Evolutionary conservation across 2,888 invertebrate species (phyloP), one percentile per base, ranked within the genome.

Genomic region (Aporophyla lueneburgensis): DNA sequence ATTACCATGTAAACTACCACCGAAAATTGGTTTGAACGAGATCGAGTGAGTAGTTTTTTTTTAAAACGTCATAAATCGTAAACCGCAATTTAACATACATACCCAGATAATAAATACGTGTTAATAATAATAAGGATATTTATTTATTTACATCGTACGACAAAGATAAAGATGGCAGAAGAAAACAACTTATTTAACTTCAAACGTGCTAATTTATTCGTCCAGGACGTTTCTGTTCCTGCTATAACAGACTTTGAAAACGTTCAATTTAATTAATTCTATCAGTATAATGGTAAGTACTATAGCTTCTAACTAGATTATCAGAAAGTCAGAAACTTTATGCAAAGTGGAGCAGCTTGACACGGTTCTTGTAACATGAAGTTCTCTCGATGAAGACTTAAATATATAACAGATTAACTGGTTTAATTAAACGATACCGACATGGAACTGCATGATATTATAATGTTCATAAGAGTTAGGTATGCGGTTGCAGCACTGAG

Each of bases 271-370:
- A 76, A 75, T 69, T 66, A 76, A 81, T 81, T 70, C 24, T 58
- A 59, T 59, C 54, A 68, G 58, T 59, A 59, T 71, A 78, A 74
- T 63, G 59, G 27, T 74, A 78, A 61, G 61, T 68, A 54, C n/a
- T 68, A 61, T 68, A 73, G 19, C 21, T 70, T 53, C 65, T 76
- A 69, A 77, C 77, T 77, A 66, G 53, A 78, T 78, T 78, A 71
- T 75, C 66, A 81, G 71, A 81, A 72, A 76, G 63, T 43, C 66
- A 66, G 65, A 76, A 79, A 79, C 76, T 85, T 85, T 76, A 78
- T 72, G 66, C 72, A 76, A 73, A 83, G 78, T 71, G 58, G 65
- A 65, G 33, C 67, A 73, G 72, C 71, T 80, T 75, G 71, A 85
- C 72, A 84, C 56, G 70, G 63, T 80, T 80, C 71, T 67, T 61